These are phyloP conservation scores for Plebejus melissa DNA, from an alignment of 2,888 invertebrate species.

Conservation along the genomic window DNA sequence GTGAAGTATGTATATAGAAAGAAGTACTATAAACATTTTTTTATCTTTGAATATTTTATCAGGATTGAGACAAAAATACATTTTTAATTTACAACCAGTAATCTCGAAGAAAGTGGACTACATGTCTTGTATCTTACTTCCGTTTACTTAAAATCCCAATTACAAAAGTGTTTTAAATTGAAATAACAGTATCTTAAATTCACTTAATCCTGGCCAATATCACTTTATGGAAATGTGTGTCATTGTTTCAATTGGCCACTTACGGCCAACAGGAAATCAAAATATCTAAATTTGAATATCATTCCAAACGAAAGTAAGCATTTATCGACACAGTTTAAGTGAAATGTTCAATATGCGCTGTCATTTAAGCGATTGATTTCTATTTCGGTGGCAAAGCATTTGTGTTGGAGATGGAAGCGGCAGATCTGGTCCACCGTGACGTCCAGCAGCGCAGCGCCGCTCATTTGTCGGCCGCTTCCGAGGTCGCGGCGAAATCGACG, in stretches of 20 bases:
- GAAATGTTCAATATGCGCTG: conserved; percentile 22
- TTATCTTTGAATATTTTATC: not conserved
- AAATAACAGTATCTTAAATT: not conserved
- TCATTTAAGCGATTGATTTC: conserved; percentile 22
- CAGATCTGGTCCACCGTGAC: conserved; percentile 65
- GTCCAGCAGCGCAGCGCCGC: conserved; percentile 60
- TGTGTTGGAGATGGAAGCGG: conserved; percentile 46
- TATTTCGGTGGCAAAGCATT: conserved; percentile 28
- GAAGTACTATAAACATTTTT: not conserved
- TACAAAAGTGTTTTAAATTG: conserved; percentile 9
- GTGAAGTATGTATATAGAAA: not conserved
- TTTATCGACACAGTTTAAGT: conserved; percentile 27
- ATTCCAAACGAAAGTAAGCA: conserved; percentile 4
- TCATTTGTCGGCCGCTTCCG: conserved; percentile 49
- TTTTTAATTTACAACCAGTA: not conserved
- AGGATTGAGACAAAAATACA: not conserved
- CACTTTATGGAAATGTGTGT: not conserved
- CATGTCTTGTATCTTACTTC: conserved; percentile 14
- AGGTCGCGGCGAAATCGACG: conserved; percentile 60
- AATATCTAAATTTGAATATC: conserved; percentile 24
- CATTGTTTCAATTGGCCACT: not conserved
- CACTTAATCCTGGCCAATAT: not conserved
- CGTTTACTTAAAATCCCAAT: conserved; percentile 20
- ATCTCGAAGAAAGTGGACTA: conserved; percentile 11
- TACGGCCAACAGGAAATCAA: not conserved